These are phyloP conservation scores for Protonemura montana DNA, from an alignment of 2,888 invertebrate species.

Conservation along the genomic window DNA sequence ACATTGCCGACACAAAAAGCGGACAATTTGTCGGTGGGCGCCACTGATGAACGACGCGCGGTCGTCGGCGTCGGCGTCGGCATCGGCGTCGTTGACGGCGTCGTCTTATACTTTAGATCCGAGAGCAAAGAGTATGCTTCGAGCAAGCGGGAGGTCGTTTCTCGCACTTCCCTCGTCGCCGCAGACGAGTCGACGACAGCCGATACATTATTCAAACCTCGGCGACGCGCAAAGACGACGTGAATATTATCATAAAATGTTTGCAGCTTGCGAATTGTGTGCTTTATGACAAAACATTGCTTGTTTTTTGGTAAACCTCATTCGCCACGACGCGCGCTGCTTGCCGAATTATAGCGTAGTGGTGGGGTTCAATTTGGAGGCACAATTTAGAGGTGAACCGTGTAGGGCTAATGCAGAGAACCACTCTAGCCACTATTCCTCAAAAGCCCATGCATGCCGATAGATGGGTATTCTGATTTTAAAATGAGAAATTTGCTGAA, in stretches of 20 bases:
- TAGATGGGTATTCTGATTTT: too few species aligned
- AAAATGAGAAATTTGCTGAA: too few species aligned
- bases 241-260: slow-evolving; percentile 46
- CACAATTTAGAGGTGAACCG: slow-evolving; percentile 7
- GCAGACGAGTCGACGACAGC: slow-evolving; percentile 16
- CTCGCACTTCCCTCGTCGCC: slow-evolving; percentile 12
- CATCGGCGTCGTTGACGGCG: slow-evolving; percentile 16
- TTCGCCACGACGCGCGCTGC: background rate
- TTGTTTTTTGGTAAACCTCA: slow-evolving; percentile 14
- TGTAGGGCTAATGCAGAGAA: background rate
- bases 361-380: background rate
- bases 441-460: too few species aligned
- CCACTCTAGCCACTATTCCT: background rate
- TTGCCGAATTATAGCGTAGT: background rate
- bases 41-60: background rate
- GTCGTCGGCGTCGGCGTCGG: background rate
- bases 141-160: slow-evolving; percentile 16
- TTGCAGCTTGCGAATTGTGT: slow-evolving; percentile 45
- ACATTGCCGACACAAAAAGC: background rate
- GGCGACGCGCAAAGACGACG: slow-evolving; percentile 38
- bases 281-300: slow-evolving; percentile 16
- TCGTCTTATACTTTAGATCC: slow-evolving; percentile 27
- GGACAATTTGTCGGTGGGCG: background rate
- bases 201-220: slow-evolving; percentile 45
- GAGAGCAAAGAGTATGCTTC: too few species aligned